Evolutionary conservation across 2,888 invertebrate species (phyloP).

Genomic region (Dusona sp.): DNA sequence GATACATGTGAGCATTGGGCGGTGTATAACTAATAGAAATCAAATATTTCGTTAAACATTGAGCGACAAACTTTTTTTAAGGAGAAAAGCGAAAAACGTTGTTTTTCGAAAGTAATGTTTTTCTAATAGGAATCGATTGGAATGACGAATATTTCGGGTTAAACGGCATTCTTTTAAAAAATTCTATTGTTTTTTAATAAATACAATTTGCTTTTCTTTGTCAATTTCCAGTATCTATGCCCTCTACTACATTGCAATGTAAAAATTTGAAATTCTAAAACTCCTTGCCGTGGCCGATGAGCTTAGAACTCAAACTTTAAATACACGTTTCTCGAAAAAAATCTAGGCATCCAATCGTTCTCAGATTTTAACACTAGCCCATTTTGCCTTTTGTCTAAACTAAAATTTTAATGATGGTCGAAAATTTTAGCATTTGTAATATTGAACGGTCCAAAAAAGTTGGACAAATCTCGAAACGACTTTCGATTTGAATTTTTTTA

Average conservation of each 20-base stretch:
- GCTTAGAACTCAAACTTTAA: no score
- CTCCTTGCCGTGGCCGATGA: no score
- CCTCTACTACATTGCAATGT: no score
- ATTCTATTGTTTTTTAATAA: background rate
- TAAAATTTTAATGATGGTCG: no score
- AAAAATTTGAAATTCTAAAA: no score
- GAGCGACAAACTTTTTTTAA: background rate
- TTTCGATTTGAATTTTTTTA: no score
- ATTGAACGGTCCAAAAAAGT: background rate
- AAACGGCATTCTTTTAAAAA: background rate
- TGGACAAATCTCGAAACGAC: background rate
- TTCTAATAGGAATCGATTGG: background rate
- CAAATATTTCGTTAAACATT: background rate
- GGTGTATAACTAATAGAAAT: conserved; percentile 72
- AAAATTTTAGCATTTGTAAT: background rate
- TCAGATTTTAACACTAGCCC: no score
- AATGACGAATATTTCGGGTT: background rate
- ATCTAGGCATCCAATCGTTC: no score
- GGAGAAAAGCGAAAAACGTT: background rate
- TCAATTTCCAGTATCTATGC: no score
- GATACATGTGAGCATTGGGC: conserved; percentile 76
- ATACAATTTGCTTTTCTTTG: background rate
- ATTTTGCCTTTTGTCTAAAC: no score
- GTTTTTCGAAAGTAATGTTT: background rate
- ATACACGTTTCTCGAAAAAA: no score